Base-by-base conservation (phyloP, 2,113 vertebrate species). In the Dolichotis patagonum region DNA sequence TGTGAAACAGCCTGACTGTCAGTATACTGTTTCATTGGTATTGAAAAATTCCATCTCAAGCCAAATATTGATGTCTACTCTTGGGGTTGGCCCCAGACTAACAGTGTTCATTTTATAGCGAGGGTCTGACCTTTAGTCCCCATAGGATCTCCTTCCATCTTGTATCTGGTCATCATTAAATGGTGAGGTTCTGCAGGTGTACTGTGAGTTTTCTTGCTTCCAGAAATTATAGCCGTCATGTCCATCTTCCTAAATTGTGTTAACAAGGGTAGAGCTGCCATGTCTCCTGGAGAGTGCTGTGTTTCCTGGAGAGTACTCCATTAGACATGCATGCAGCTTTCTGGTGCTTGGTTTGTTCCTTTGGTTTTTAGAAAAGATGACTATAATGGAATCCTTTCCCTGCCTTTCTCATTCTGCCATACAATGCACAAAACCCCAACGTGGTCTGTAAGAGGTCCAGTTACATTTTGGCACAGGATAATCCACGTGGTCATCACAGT, bases 391-490 rank as follows among this genome's bases (percentile, higher is more conserved):
- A 60, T 49, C 85, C 94, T 73, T 82, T n/a, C 28, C 95, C 28
- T 67, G 20, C 19, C 83, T 96, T 92, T 56, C 13, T 96, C 96
- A 73, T 26, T 1, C 91, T 92, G 85, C n/a, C 1, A 0, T 30
- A 63, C 90, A 78, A 8, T 11, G 1, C 54, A 32, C 88, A 62
- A 97, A 98, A 92, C 20, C 67, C 63, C 62, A 13, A 6, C 60
- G 62, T 16, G 5, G 38, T 4, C 0, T 82, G 41, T 38, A 80
- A 54, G 67, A 63, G 38, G 60, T 88, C 96, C 38, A n/a, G 65
- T 98, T 97, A 85, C 84, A 63, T 93, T 97, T 92, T 97, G 96
- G 67, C 89, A 89, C 82, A 43, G 12, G 86, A 75, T 96, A 83
- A 90, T 78, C 97, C 95, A 69, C 88, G 84, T 82, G 96, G 94